These are phyloP conservation scores for Drosophila mojavensis DNA, from an alignment of 1,140 invertebrate genomes.

Conservation along the genomic window DNA sequence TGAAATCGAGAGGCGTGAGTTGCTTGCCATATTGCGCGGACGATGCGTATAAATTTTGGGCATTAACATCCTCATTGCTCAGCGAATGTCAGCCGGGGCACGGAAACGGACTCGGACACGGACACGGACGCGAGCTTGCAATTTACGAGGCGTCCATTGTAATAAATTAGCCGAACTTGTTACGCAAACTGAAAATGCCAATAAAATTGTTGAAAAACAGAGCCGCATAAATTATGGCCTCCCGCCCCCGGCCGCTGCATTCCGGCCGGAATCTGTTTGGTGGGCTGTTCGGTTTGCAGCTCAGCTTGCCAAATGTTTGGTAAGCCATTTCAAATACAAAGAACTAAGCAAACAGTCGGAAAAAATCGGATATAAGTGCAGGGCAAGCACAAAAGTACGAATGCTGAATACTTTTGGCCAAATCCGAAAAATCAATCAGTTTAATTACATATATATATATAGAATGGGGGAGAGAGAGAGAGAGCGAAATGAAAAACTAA, in stretches of 20 bases:
- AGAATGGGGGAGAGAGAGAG: background rate
- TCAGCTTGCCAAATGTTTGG: conserved; percentile 10
- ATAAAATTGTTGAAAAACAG: conserved; percentile 69
- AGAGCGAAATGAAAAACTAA: background rate
- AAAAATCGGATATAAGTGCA: conserved; percentile 16
- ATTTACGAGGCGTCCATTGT: conserved; percentile 63
- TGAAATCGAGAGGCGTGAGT: conserved; percentile 60
- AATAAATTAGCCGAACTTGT: conserved; percentile 75
- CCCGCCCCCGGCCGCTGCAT: background rate
- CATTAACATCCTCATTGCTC: conserved; percentile 67
- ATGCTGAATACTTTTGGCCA: conserved; percentile 5
- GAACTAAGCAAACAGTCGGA: conserved; percentile 6
- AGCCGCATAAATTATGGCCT: conserved; percentile 56
- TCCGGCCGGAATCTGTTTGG: background rate
- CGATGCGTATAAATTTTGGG: conserved; percentile 55
- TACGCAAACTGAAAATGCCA: conserved; percentile 68
- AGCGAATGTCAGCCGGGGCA: conserved; percentile 39
- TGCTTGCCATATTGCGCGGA: conserved; percentile 37
- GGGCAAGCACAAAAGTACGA: conserved; percentile 18
- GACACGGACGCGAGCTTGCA: conserved; percentile 16
- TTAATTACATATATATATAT: conserved; percentile 53
- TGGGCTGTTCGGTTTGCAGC: background rate
- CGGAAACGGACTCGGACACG: conserved; percentile 16
- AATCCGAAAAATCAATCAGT: conserved; percentile 51
- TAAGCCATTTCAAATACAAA: conserved; percentile 10